Base-by-base conservation (phyloP, 2,797 vertebrate species). In the Sebastes itinus region DNA sequence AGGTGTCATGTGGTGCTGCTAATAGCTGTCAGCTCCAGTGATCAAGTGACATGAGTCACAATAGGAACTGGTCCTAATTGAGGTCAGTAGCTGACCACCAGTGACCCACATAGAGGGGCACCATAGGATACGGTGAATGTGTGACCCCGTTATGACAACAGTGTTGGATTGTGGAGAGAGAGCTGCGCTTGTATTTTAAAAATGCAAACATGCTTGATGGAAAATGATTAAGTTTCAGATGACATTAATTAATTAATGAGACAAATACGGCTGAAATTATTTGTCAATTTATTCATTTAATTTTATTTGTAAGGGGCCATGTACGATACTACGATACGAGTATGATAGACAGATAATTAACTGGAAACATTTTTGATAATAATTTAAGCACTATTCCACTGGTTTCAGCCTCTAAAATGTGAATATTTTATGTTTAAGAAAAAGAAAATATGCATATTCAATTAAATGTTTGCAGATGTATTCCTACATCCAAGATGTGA, bases 81-180 rank as follows among this genome's bases (percentile, higher is more conserved):
- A 89, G 87, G 87, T 83, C 84, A 77, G 78, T 1, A 0, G 16
- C 27, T 28, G 82, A 81, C 67, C 71, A 62, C 65, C 71, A 63
- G 79, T 71, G 88, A 88, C 85, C 87, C 78, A 85, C 65, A 80
- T 84, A 78, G 33, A 61, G 25, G 38, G 28, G 55, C 42, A 55
- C 20, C 61, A 69, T 2, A 54, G 52, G 82, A 77, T 1, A 28
- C 75, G 3, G 3, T 58, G 62, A 58, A 28, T 63, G 42, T 72
- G 54, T 61, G 55, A 69, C 70, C 5, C 64, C 27, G 27, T 14
- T 2, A 55, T 35, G 69, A 64, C 56, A 35, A 13, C 68, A n/a
- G 7, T 22, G 63, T 5, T n/a, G 61, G 46, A 52, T 27, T 67
- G 35, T 27, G 30, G 13, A 72, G 33, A 54, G 13, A 20, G 23